Evolutionary conservation across 2,888 invertebrate genomes (phyloP).

Genomic region (Rhabditoides inermis): DNA sequence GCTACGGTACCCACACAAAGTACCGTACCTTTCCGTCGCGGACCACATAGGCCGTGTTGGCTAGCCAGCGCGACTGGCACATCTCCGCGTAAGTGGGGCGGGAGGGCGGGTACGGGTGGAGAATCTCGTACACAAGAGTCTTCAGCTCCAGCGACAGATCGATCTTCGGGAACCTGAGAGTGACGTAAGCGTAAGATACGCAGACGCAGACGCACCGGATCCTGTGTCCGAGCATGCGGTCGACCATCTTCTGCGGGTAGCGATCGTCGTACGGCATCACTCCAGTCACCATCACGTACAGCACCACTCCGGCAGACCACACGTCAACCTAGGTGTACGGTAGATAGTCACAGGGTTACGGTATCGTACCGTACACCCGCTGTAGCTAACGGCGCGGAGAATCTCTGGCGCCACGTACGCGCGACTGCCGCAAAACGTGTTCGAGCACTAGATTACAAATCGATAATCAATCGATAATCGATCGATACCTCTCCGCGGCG

Average conservation of each 20-base stretch:
- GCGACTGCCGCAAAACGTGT: constrained; percentile 77
- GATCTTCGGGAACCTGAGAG: constrained; percentile 3
- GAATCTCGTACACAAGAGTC: constrained; percentile 21
- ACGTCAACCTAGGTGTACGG: too few relatives aligned
- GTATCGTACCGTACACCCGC: constrained; percentile 41
- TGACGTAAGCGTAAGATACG: too few relatives aligned
- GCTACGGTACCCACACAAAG: too few relatives aligned
- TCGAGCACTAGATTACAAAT: too few relatives aligned
- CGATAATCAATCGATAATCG: too few relatives aligned
- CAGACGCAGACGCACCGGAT: constrained; percentile 10
- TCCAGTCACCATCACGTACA: constrained; percentile 66
- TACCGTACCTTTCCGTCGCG: too few relatives aligned
- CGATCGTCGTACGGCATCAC: constrained; percentile 45
- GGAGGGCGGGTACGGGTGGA: constrained; percentile 17
- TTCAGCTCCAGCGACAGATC: constrained; percentile 8
- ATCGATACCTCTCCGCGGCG: constrained; percentile 18
- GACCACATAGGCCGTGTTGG: too few relatives aligned
- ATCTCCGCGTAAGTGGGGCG: constrained; percentile 9
- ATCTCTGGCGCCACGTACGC: constrained; percentile 82
- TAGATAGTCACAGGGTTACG: too few relatives aligned
- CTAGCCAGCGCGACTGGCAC: too few relatives aligned
- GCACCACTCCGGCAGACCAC: constrained; percentile 70
- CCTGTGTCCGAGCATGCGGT: constrained; percentile 18
- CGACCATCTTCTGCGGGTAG: constrained; percentile 26
- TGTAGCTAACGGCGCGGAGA: constrained; percentile 64